Conservation (phyloP, 2,888 invertebrate genomes). For the Strigamia maritima region DNA sequence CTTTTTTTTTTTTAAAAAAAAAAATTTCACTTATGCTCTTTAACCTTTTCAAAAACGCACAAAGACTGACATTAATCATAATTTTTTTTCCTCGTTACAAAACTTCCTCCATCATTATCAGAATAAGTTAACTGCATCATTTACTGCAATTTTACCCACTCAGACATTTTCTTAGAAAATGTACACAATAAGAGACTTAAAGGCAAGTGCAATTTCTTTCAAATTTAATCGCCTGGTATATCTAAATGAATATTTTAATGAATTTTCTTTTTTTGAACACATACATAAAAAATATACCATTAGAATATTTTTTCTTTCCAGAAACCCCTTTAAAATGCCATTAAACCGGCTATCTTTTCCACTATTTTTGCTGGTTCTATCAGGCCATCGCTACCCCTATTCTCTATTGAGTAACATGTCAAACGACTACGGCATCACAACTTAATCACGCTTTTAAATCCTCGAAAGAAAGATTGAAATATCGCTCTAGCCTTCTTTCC, state of each 20-base stretch:
- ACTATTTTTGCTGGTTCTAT: background rate
- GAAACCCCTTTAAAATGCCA: background rate
- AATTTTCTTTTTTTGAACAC: background rate
- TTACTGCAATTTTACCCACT: slow-evolving; percentile 10
- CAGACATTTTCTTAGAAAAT: background rate
- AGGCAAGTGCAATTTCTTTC: slow-evolving; percentile 11
- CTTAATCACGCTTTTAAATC: background rate
- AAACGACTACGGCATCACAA: background rate
- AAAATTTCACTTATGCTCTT: background rate
- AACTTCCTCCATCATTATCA: slow-evolving; percentile 16
- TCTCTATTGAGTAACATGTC: background rate
- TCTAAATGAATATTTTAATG: background rate
- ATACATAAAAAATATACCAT: background rate
- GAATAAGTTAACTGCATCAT: slow-evolving; percentile 11
- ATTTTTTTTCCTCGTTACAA: background rate
- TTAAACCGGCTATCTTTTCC: background rate
- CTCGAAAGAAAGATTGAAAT: background rate
- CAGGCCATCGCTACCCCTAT: background rate
- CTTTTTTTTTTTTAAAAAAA: background rate
- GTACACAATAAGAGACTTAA: background rate
- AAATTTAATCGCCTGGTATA: background rate
- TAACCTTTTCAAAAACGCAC: slow-evolving; percentile 10
- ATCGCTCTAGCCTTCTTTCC: background rate
- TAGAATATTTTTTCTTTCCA: too few species aligned
- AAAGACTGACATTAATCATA: slow-evolving; percentile 3